These are phyloP conservation scores for Smutsia temminckii DNA, from an alignment of 2,797 vertebrate genomes.

Conservation along the genomic window DNA sequence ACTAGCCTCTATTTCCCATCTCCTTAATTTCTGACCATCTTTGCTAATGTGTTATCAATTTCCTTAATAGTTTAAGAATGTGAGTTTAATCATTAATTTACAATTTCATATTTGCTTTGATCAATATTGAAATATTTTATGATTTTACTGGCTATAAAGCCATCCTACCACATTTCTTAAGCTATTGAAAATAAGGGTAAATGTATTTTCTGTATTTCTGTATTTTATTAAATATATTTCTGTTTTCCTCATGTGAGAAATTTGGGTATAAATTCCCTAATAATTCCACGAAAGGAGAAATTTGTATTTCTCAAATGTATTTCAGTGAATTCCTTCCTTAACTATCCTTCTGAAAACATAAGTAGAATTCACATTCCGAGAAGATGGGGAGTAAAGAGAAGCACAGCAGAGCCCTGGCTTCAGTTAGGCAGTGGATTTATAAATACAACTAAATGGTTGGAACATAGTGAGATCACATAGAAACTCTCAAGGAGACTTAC, in stretches of 20 bases:
- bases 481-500: neutral
- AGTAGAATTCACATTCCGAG: neutral
- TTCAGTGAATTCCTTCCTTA: neutral
- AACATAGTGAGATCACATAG: neutral
- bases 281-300: neutral
- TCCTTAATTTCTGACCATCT: neutral
- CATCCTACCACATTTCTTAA: neutral
- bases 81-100: conserved; percentile 45
- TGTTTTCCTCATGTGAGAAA: neutral
- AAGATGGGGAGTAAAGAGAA: neutral
- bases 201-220: neutral
- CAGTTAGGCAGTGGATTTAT: neutral
- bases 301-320: neutral
- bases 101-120: conserved; percentile 30
- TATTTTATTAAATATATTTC: neutral
- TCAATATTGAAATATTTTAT: conserved; percentile 39
- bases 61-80: neutral
- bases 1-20: neutral
- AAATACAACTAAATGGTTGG: neutral
- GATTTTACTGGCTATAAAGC: conserved; percentile 32
- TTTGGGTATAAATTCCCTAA: neutral
- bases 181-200: neutral
- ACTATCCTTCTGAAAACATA: neutral
- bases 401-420: neutral
- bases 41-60: neutral